A percentile compares a stretch with the other conserved stretches of the same genome.
These are phyloP conservation scores for Amblyteles armatorius DNA, from an alignment of 2,888 invertebrate species.

Conservation along the genomic window DNA sequence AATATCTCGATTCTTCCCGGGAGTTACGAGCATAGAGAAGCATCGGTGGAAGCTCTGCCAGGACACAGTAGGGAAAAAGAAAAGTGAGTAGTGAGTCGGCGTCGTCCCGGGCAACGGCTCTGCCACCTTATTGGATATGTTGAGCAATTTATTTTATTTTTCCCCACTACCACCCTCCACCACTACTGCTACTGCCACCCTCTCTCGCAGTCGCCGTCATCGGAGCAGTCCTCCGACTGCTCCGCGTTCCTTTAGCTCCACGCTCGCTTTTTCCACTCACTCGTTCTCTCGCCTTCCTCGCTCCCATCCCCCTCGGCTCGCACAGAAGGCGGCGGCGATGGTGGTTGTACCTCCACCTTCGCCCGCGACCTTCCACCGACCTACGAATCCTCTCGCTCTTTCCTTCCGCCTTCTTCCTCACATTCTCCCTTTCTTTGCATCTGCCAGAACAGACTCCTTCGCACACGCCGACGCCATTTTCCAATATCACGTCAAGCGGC, in stretches of 20 bases:
- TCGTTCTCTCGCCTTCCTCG: constrained; percentile 51
- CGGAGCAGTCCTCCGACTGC: constrained; percentile 60
- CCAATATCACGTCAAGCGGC: constrained; percentile 82
- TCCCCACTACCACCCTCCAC: constrained; percentile 69
- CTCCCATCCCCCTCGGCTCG: constrained; percentile 43
- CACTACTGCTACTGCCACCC: constrained; percentile 51
- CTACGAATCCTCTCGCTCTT: constrained; percentile 55
- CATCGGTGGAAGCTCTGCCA: constrained; percentile 64
- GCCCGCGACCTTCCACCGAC: constrained; percentile 59
- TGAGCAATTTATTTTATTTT: constrained; percentile 84
- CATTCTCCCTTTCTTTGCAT: constrained; percentile 64
- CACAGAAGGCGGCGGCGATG: constrained; percentile 57
- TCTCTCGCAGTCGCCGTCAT: constrained; percentile 40
- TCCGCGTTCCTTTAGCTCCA: constrained; percentile 48
- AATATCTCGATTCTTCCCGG: constrained; percentile 23
- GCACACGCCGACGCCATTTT: constrained; percentile 83
- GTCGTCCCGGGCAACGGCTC: constrained; percentile 83
- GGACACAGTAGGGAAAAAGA: constrained; percentile 73
- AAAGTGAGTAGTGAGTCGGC: constrained; percentile 76
- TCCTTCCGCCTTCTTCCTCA: constrained; percentile 66
- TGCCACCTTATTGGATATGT: constrained; percentile 85
- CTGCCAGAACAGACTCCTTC: constrained; percentile 71
- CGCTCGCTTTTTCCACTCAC: constrained; percentile 55
- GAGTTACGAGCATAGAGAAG: constrained; percentile 48
- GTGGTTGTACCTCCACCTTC: constrained; percentile 62